Evolutionary conservation across 2,797 vertebrate genomes (phyloP), one percentile per base, ranked within the genome.

Genomic region (Aldrovandia affinis): DNA sequence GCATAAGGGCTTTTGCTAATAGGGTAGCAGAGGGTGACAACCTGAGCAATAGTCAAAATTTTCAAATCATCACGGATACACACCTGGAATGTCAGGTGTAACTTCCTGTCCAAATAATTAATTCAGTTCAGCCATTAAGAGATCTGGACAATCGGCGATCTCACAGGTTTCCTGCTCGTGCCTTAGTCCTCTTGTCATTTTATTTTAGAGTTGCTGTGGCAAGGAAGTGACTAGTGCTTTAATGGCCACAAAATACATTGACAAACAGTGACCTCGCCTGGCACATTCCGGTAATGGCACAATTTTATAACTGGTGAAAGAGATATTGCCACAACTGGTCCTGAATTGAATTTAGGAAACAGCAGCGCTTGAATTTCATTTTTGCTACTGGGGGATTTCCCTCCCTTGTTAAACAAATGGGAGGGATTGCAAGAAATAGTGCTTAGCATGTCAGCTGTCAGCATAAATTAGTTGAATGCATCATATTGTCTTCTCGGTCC

Each of bases 191-290:
- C 30, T 68, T 3, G 68, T 70, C 28, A 10, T 33, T 0, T 33
- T 36, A 33, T 36, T 33, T 15, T 70, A 33, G 70, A 18, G 20
- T 44, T 50, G 8, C 44, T 78, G 20, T 44, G 73, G 28, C 2
- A 9, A 78, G 52, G 44, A 78, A 44, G 2, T 8, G 22, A 8
- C 33, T 10, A 28, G 22, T 47, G 22, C 70, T 9, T 39, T 44
- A 22, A 39, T 75, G 42, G 39, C 18, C 9, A 47, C 14, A 15
- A 39, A 1, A 50, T 55, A 3, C 20, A 57, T 36, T 36, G 28
- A 52, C 18, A 18, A 54, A 57, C 15, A 80, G 54, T 22, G 78
- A 33, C 78, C 78, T 57, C 78, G 57, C 14, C 78, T 80, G 52
- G 30, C 30, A 47, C 44, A 25, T 50, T 78, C 22, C 36, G 44